These are phyloP conservation scores for Ips typographus DNA, from an alignment of 1,140 invertebrate genomes.

Conservation along the genomic window DNA sequence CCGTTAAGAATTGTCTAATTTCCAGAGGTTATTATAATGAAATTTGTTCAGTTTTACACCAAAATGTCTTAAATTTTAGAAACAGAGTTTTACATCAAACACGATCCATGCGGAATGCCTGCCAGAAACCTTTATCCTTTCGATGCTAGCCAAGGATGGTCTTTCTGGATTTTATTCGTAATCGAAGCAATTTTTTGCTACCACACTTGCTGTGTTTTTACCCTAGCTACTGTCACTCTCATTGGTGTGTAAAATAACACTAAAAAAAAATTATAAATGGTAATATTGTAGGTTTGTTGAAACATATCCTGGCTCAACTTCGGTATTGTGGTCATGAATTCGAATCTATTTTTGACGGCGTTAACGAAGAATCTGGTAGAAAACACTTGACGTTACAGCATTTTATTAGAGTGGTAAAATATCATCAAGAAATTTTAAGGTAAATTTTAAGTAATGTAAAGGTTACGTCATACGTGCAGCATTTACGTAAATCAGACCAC, in stretches of 20 bases:
- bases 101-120: constrained; percentile 33
- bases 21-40: constrained; percentile 6
- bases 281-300: constrained; percentile 25
- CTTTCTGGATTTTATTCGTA: constrained; percentile 22
- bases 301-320: constrained; percentile 20
- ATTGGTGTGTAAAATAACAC: constrained; percentile 9
- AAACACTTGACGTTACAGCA: background rate
- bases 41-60: background rate
- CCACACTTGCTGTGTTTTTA: constrained; percentile 22
- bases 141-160: constrained; percentile 16
- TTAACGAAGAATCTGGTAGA: background rate
- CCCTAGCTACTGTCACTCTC: constrained; percentile 19
- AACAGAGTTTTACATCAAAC: constrained; percentile 25
- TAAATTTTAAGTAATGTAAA: constrained; percentile 8
- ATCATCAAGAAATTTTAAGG: constrained; percentile 27
- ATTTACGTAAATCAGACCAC: too few relatives aligned
- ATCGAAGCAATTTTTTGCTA: constrained; percentile 16
- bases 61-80: constrained; percentile 10
- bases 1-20: constrained; percentile 13
- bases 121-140: constrained; percentile 29
- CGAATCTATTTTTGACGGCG: background rate
- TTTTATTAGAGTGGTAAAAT: constrained; percentile 12
- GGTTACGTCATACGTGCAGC: too few relatives aligned
- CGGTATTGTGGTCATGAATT: constrained; percentile 12
- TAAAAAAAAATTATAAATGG: background rate